Evolutionary conservation across 2,797 vertebrate genomes (phyloP).

Genomic region (Hypotaenidia okinawae): DNA sequence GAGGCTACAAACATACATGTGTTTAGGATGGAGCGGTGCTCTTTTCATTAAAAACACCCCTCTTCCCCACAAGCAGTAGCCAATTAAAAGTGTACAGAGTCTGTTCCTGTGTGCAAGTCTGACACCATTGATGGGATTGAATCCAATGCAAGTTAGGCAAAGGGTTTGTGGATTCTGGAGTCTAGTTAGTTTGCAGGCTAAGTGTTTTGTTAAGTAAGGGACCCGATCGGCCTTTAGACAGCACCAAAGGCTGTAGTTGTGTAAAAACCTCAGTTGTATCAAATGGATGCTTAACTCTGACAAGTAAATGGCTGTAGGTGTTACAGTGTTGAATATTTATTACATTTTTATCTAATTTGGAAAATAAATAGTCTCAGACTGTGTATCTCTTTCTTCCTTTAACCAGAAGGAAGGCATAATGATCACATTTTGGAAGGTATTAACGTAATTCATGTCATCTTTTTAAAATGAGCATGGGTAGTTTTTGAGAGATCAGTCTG

Average conservation of each 20-base stretch:
- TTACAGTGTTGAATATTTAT: background rate
- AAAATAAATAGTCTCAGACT: background rate
- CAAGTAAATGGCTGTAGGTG: background rate
- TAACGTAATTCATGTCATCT: background rate
- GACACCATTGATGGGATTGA: background rate
- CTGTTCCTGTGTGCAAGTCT: background rate
- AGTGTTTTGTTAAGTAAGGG: background rate
- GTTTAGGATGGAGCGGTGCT: background rate
- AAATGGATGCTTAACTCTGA: background rate
- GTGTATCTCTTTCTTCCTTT: background rate
- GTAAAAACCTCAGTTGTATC: background rate
- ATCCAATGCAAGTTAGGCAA: background rate
- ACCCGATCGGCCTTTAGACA: background rate
- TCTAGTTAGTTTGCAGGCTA: background rate
- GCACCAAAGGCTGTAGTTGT: background rate
- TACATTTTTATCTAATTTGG: background rate
- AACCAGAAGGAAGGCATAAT: background rate
- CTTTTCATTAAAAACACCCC: background rate
- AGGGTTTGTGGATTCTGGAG: background rate
- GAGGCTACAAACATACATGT: background rate
- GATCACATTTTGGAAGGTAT: background rate
- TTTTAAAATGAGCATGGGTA: background rate
- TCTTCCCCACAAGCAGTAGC: no score
- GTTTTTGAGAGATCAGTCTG: background rate
- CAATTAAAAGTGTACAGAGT: background rate